Evolutionary conservation across 2,888 invertebrate species (phyloP).

Genomic region (Cantharis nigra): DNA sequence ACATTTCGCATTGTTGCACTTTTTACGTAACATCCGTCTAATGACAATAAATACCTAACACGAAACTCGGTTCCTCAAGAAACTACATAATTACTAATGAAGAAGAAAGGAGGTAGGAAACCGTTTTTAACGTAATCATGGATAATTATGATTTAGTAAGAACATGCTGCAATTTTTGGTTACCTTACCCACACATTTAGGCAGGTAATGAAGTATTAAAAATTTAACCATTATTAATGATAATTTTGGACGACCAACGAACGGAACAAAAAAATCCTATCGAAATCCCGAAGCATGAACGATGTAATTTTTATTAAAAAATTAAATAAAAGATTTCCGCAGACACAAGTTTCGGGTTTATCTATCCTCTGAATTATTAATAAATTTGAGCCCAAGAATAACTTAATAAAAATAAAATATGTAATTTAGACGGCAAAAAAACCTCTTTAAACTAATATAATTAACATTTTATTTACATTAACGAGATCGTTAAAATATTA

Average conservation of each 20-base stretch:
- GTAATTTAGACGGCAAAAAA: not conserved
- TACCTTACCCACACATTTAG: not conserved
- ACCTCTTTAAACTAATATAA: not conserved
- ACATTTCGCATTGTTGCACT: not conserved
- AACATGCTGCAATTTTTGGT: not conserved
- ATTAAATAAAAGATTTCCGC: not conserved
- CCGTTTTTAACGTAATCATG: not conserved
- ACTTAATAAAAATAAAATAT: not conserved
- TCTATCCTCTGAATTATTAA: not conserved
- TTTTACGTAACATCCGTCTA: conserved; percentile 2
- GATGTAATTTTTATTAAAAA: not conserved
- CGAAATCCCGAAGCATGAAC: not conserved
- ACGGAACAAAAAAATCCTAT: not conserved
- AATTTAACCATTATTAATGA: not conserved
- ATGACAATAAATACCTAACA: not conserved
- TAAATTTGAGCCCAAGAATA: not conserved
- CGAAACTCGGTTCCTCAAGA: not conserved
- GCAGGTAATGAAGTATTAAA: not conserved
- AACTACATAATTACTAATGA: conserved; percentile 2
- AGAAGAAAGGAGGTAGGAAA: conserved; percentile 3
- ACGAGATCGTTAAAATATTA: not conserved
- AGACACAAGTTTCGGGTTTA: not conserved
- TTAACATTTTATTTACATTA: not conserved
- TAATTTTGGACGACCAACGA: not conserved
- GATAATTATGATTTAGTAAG: conserved; percentile 5